Conservation (phyloP, 2,888 invertebrate species). For the Eustalomyia histrio region DNA sequence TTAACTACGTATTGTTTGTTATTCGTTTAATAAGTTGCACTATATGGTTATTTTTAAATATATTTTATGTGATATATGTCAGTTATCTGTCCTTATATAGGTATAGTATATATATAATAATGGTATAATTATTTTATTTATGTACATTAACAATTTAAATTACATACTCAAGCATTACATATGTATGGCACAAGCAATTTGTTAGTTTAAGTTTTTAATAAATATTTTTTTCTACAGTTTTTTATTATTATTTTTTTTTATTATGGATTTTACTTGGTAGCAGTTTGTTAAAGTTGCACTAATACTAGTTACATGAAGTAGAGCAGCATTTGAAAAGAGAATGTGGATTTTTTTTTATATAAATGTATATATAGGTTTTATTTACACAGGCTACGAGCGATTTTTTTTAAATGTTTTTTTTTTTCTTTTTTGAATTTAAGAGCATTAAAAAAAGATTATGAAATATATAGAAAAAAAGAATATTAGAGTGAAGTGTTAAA, state of each 20-base stretch:
- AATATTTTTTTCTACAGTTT: constrained; percentile 15
- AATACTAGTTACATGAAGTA: constrained; percentile 29
- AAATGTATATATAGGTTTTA: constrained; percentile 39
- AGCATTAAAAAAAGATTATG: constrained; percentile 18
- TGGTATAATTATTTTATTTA: not conserved
- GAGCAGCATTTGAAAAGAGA: constrained; percentile 11
- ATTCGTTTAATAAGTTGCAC: constrained; percentile 19
- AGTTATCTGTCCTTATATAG: not conserved
- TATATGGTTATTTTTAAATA: constrained; percentile 1
- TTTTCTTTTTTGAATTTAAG: not conserved
- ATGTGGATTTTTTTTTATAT: constrained; percentile 24
- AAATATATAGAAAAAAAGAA: not conserved
- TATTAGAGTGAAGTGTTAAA: constrained; percentile 6
- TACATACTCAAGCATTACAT: constrained; percentile 50
- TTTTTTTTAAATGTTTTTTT: constrained; percentile 28
- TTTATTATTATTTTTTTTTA: not conserved
- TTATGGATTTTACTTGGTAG: not conserved
- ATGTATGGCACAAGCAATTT: constrained; percentile 6
- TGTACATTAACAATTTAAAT: constrained; percentile 40
- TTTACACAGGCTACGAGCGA: constrained; percentile 59
- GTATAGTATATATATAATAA: no score
- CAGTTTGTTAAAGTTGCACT: not conserved
- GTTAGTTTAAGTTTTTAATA: not conserved
- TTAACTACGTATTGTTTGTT: not conserved
- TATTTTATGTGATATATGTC: not conserved